These are phyloP conservation scores for Drosophila triauraria DNA, from an alignment of 1,140 invertebrate genomes.

Conservation along the genomic window DNA sequence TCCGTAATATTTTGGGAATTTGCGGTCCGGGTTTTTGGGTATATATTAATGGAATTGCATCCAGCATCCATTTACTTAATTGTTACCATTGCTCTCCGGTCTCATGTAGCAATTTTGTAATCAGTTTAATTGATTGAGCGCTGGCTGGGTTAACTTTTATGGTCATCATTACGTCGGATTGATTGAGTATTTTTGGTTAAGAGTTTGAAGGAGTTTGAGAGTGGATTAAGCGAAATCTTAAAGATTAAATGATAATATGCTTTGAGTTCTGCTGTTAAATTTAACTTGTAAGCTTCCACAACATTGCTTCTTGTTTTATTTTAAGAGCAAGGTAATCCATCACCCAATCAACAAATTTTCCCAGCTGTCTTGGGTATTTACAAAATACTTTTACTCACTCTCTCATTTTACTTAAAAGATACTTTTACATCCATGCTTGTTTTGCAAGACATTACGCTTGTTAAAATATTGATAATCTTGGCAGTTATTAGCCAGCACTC, in stretches of 20 bases:
- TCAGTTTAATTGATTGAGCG: constrained; percentile 64
- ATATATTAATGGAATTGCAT: constrained; percentile 29
- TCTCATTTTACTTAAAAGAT: not conserved
- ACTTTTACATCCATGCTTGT: not conserved
- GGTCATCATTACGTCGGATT: constrained; percentile 17
- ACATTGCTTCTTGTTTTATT: not conserved
- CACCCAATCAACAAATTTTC: not conserved
- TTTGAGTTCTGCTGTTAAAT: not conserved
- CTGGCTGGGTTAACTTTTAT: not conserved
- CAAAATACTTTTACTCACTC: not conserved
- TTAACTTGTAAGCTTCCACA: no score
- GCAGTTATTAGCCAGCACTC: not conserved
- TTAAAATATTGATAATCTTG: not conserved
- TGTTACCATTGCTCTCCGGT: constrained; percentile 7
- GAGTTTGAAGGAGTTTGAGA: not conserved
- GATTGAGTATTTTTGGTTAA: constrained; percentile 7
- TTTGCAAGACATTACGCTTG: not conserved
- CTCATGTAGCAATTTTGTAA: constrained; percentile 36
- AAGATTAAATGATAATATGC: not conserved
- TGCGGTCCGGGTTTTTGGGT: constrained; percentile 12
- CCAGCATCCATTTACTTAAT: constrained; percentile 36
- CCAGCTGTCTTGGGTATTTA: not conserved
- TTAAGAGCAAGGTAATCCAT: not conserved
- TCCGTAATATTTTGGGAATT: constrained; percentile 13
- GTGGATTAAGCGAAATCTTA: not conserved